These are phyloP conservation scores for Ischnura elegans DNA, from an alignment of 2,888 invertebrate genomes.

Conservation along the genomic window DNA sequence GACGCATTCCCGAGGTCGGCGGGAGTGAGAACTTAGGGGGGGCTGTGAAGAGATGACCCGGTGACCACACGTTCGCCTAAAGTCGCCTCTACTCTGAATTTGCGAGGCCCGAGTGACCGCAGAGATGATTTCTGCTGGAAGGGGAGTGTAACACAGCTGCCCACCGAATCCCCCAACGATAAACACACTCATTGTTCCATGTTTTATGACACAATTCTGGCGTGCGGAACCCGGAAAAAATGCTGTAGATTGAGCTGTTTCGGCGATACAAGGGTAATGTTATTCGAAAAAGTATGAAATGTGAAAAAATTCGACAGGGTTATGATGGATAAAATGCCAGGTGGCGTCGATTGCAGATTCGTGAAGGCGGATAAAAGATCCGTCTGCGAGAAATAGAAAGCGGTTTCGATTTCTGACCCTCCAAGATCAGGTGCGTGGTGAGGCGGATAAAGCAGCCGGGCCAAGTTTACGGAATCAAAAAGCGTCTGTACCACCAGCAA, in stretches of 20 bases:
- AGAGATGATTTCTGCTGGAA: background rate
- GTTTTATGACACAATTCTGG: background rate
- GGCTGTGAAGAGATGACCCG: background rate
- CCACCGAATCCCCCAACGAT: background rate
- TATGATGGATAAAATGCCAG: background rate
- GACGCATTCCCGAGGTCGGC: background rate
- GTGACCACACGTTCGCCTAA: conserved; percentile 31
- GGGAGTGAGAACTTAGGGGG: background rate
- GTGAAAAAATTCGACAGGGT: background rate
- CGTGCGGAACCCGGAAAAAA: background rate
- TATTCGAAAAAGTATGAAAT: background rate
- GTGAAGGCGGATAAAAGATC: background rate
- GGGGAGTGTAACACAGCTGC: background rate
- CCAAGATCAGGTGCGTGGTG: background rate
- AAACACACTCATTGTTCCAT: background rate
- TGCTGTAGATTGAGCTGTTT: background rate
- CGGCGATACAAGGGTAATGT: background rate
- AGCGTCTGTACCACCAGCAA: background rate
- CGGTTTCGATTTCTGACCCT: background rate
- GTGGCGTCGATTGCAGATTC: conserved; percentile 13
- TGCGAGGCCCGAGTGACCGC: background rate
- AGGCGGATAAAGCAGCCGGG: background rate
- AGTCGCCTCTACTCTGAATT: background rate
- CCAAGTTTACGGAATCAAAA: background rate
- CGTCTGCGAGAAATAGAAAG: conserved; percentile 12